A percentile compares a stretch with the other conserved stretches of the same genome.
Conservation (phyloP, 2,797 vertebrate genomes). For the Helicolenus hilgendorfi region DNA sequence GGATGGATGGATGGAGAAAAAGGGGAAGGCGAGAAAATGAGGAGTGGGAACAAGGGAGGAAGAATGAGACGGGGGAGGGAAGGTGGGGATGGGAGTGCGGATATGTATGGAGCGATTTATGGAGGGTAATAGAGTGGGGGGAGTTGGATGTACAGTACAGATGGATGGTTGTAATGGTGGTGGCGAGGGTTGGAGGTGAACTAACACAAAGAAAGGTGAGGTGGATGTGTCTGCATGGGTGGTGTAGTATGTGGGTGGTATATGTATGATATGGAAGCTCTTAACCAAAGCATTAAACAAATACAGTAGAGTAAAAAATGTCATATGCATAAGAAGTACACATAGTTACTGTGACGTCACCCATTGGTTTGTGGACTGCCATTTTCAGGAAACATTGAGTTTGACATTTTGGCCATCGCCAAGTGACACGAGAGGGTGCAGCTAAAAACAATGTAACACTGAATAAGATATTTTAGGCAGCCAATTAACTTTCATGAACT, state of each 20-base stretch:
- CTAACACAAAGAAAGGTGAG: conserved; percentile 9
- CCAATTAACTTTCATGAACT: too few species aligned
- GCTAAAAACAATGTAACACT: too few species aligned
- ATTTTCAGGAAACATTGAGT: too few species aligned
- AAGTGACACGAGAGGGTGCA: too few species aligned
- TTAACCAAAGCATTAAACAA: neutral
- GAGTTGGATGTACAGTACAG: conserved; percentile 20
- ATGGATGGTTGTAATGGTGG: conserved; percentile 1
- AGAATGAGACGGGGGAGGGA: conserved; percentile 34
- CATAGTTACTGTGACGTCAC: too few species aligned
- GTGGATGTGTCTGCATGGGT: neutral
- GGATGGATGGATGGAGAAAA: conserved; percentile 58
- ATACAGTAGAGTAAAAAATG: neutral
- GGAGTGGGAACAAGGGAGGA: conserved; percentile 64
- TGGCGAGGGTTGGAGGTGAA: neutral
- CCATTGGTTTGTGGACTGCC: too few species aligned
- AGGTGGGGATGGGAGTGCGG: conserved; percentile 11
- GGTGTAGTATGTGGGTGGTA: neutral
- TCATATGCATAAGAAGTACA: neutral
- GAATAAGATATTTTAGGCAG: too few species aligned
- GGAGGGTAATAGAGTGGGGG: conserved; percentile 13
- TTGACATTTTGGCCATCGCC: too few species aligned
- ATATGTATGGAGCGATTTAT: conserved; percentile 39
- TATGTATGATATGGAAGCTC: neutral
- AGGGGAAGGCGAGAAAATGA: conserved; percentile 33